Conservation (phyloP, 2,888 invertebrate genomes). For the Tricholauxania praeusta region DNA sequence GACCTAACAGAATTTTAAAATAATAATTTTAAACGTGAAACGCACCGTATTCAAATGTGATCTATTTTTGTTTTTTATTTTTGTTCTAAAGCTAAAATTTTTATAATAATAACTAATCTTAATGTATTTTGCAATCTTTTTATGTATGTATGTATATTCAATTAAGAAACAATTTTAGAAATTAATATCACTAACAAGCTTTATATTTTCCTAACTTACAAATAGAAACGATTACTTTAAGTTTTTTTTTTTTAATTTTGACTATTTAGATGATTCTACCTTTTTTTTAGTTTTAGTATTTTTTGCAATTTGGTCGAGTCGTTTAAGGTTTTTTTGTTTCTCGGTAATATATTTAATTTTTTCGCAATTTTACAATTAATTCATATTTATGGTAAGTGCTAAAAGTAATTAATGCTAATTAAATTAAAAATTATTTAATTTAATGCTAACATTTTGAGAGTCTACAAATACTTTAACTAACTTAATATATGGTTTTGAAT, state of each 20-base stretch:
- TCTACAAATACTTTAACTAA: conserved; percentile 4
- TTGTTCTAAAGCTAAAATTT: conserved; percentile 37
- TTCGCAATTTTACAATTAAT: neutral
- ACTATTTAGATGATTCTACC: neutral
- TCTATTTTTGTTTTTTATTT: conserved; percentile 29
- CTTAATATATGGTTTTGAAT: neutral
- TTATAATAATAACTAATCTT: conserved; percentile 29
- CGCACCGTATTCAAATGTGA: conserved; percentile 39
- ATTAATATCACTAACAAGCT: conserved; percentile 69
- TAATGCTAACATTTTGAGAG: conserved; percentile 2
- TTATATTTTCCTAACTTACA: conserved; percentile 45
- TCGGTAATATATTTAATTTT: neutral
- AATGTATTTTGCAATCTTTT: conserved; percentile 29
- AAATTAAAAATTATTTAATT: neutral
- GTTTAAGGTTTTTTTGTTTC: neutral
- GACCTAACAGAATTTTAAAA: neutral
- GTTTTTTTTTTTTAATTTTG: neutral
- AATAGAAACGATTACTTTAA: neutral
- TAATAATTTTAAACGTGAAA: neutral
- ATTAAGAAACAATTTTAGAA: conserved; percentile 56
- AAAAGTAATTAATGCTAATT: neutral
- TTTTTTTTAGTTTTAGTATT: neutral
- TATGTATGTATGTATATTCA: conserved; percentile 21
- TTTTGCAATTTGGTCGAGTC: conserved; percentile 27
- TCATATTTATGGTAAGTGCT: neutral